Evolutionary conservation across 2,797 vertebrate genomes (phyloP), one percentile per base, ranked within the genome.

Genomic region (Sebastes itinus): DNA sequence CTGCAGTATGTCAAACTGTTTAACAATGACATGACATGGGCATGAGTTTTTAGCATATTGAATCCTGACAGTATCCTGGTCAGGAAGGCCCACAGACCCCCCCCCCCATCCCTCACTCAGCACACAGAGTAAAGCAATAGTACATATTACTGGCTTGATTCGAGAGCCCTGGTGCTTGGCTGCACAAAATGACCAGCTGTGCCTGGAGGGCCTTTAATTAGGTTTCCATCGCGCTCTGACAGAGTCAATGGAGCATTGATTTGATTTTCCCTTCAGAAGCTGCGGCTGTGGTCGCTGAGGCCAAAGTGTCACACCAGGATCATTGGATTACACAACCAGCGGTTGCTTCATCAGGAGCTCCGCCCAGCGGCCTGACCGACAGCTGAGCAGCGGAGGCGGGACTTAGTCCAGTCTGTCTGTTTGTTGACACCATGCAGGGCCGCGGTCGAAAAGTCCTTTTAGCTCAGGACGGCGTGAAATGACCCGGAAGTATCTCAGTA

Each of bases 201-300:
- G 93, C 94, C 94, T 88, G 71, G 69, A 78, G 86, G 95, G 92
- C 83, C 78, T 95, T 94, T 95, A 95, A 96, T 96, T 95, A 96
- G 92, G 89, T 95, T 95, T 95, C 95, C 95, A 96, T 94, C 90
- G 77, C 77, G 62, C 91, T 91, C 87, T 92, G 92, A 90, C 91
- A 92, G 90, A 94, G 94, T 95, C 95, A 89, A 96, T 95, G 93
- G 77, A 71, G 75, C 89, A 96, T 95, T 92, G 95, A 96, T 96
- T 94, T 88, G 90, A 95, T 95, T 95, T 95, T 93, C 95, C 94
- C 93, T 95, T 87, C 92, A 92, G 94, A 93, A 94, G 89, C 90
- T 83, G 75, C 60, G 68, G 82, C 87, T 79, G 65, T 87, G 70
- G 87, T 81, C 30, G 76, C 89, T 70, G 90, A 89, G 86, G 92